These are phyloP conservation scores for Phoxinus dragarum DNA, from an alignment of 2,797 vertebrate genomes.

Conservation along the genomic window DNA sequence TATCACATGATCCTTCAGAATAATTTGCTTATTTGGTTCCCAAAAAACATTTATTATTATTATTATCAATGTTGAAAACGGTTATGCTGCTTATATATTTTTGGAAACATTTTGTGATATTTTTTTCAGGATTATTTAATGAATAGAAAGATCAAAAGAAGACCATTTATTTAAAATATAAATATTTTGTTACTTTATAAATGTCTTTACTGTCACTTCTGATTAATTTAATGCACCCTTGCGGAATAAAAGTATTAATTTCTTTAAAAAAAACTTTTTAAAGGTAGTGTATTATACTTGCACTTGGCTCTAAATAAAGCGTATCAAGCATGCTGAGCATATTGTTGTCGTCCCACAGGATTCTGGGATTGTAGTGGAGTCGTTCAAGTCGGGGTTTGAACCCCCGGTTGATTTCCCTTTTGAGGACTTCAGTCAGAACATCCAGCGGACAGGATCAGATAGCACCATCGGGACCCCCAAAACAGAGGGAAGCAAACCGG, in stretches of 20 bases:
- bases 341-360: constrained; percentile 79
- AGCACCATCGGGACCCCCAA: constrained; percentile 92
- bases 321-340: not conserved
- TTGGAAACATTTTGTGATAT: not conserved
- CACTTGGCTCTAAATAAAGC: not conserved
- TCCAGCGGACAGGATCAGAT: constrained; percentile 94
- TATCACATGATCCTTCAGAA: not conserved
- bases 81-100: not conserved
- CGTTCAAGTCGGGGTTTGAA: constrained; percentile 97
- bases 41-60: not conserved
- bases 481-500: constrained; percentile 83
- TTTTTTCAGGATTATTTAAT: not conserved
- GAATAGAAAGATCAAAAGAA: not conserved
- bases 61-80: not conserved
- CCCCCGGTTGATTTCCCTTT: constrained; percentile 96
- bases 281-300: not conserved
- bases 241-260: not conserved
- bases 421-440: constrained; percentile 97
- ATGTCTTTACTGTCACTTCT: not conserved
- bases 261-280: not conserved
- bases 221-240: not conserved
- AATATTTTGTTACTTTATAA: not conserved
- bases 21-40: not conserved
- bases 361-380: constrained; percentile 92
- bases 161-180: not conserved